phyloP scores from a whole-genome alignment of 2,888 invertebrate genomes.

The Brachylomia viminalis region DNA sequence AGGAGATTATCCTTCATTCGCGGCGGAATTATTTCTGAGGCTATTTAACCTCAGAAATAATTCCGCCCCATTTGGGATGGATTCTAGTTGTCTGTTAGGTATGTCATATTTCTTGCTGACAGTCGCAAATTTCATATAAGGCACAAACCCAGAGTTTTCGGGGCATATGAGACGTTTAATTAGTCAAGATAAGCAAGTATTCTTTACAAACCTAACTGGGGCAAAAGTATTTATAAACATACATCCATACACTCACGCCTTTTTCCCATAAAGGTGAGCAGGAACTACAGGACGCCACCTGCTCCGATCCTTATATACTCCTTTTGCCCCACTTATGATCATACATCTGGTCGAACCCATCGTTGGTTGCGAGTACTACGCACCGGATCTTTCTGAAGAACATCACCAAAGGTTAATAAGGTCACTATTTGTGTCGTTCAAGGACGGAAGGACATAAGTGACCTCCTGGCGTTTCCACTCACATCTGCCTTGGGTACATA shows the following conservation, averaged over 20 bases:
- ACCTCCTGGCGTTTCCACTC: background rate
- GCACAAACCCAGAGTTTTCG: no score
- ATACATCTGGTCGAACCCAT: background rate
- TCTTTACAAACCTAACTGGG: background rate
- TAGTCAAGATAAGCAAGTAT: no score
- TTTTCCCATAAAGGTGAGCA: no score
- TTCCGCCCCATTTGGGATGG: no score
- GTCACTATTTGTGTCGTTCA: background rate
- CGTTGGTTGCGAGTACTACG: background rate
- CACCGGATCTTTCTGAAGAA: background rate
- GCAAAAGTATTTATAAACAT: background rate
- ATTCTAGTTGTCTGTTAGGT: background rate
- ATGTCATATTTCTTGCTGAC: background rate
- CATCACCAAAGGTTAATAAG: background rate
- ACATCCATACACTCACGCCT: background rate
- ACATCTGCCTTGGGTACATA: background rate
- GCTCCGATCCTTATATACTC: background rate
- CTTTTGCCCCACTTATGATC: background rate
- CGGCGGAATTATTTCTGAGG: background rate
- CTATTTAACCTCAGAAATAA: no score
- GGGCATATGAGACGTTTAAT: background rate
- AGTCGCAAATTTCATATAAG: background rate
- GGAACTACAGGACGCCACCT: no score
- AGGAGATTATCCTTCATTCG: constrained; percentile 7
- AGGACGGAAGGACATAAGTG: background rate